Percentiles rank a stretch among this genome's conserved stretches.
Evolutionary conservation across 1,140 invertebrate species (phyloP).

Genomic region (Latrodectus geometricus): DNA sequence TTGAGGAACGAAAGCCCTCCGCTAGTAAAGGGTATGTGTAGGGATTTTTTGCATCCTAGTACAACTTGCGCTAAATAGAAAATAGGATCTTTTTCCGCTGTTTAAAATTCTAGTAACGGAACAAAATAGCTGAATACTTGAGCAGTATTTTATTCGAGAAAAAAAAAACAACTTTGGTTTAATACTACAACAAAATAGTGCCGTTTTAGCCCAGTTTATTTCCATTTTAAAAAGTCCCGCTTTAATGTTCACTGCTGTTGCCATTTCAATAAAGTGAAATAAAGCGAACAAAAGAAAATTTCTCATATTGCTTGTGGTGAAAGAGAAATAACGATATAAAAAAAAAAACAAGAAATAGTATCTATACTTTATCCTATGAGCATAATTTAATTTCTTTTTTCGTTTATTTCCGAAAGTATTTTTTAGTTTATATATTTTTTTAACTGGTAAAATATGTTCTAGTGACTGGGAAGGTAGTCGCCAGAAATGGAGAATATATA

Average conservation of each 20-base stretch:
- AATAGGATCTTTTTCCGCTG: conserved; percentile 41
- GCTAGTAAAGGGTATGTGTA: not conserved
- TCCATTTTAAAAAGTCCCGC: conserved; percentile 3
- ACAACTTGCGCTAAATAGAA: conserved; percentile 57
- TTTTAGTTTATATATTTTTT: conserved; percentile 7
- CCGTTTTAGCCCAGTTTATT: conserved; percentile 49
- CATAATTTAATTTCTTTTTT: conserved; percentile 52
- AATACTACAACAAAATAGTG: conserved; percentile 34
- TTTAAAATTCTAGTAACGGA: conserved; percentile 46
- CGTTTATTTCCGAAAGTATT: conserved; percentile 49
- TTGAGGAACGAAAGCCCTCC: not conserved
- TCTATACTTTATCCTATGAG: conserved; percentile 19
- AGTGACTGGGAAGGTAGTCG: not conserved
- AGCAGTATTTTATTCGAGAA: not conserved
- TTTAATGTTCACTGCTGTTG: not conserved
- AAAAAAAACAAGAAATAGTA: not conserved
- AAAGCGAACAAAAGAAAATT: conserved; percentile 18
- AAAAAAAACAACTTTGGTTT: conserved; percentile 24
- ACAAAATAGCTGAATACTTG: conserved; percentile 33
- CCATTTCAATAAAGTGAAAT: conserved; percentile 58
- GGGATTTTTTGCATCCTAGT: conserved; percentile 31
- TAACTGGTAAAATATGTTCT: not conserved
- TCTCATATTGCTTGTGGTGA: not conserved
- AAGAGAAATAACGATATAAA: conserved; percentile 4
- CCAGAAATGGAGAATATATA: not conserved